Conservation (phyloP, 2,888 invertebrate species). For the Cryptosula pallasiana region DNA sequence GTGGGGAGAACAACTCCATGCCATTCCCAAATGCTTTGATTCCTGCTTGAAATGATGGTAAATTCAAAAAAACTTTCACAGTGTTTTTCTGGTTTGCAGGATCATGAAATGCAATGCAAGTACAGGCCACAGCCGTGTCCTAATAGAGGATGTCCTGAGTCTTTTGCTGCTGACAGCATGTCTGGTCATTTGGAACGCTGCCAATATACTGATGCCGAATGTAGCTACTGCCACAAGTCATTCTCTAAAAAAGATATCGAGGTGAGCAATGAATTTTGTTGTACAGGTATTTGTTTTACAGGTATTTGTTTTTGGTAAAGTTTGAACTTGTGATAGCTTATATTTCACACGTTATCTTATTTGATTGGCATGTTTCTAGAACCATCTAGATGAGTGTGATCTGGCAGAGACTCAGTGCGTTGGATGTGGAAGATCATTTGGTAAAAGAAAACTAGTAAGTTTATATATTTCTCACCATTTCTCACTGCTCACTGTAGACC, state of each 20-base stretch:
- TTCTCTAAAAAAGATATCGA: constrained; percentile 10
- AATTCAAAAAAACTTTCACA: no score
- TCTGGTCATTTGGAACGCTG: background rate
- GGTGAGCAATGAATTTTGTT: background rate
- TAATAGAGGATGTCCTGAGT: background rate
- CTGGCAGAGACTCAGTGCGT: background rate
- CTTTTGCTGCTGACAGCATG: background rate
- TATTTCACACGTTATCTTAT: no score
- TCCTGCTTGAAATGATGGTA: no score
- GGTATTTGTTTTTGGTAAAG: no score
- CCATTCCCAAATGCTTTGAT: no score
- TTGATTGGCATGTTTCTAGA: no score
- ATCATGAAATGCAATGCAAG: background rate
- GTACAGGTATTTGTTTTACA: no score
- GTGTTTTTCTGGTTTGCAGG: background rate
- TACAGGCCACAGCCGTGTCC: background rate
- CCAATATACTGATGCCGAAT: background rate
- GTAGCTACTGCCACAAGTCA: background rate
- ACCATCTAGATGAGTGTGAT: background rate
- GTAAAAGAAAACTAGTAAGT: constrained; percentile 3
- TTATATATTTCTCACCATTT: background rate
- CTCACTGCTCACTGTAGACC: no score
- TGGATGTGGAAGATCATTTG: background rate
- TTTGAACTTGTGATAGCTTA: no score
- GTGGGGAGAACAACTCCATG: no score